Evolutionary conservation across 1,140 invertebrate genomes (phyloP).

Genomic region (Protaetia brevitarsis): DNA sequence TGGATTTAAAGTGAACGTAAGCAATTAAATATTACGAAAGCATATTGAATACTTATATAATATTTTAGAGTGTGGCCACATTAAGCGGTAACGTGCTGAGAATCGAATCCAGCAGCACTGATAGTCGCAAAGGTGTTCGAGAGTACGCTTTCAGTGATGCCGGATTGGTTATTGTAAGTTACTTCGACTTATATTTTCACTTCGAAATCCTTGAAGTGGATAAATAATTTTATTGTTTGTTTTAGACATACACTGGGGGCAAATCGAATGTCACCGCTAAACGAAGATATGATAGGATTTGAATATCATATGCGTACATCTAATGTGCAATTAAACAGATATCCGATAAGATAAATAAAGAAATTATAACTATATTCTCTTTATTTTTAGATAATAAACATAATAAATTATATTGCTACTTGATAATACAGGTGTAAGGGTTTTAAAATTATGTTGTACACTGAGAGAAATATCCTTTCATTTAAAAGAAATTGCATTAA

Average conservation of each 20-base stretch:
- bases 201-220: too few relatives aligned
- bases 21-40: neutral
- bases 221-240: neutral
- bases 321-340: neutral
- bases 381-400: too few relatives aligned
- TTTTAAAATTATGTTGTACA: too few relatives aligned
- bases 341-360: too few relatives aligned
- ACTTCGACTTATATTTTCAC: too few relatives aligned
- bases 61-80: neutral
- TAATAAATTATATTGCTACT: too few relatives aligned
- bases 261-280: neutral
- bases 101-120: neutral
- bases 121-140: neutral
- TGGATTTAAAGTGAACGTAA: neutral
- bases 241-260: neutral
- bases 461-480: too few relatives aligned
- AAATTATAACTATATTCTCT: too few relatives aligned
- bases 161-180: conserved; percentile 10
- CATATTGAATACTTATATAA: neutral
- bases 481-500: too few relatives aligned
- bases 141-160: neutral
- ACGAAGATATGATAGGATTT: neutral
- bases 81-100: neutral
- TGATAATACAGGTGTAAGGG: too few relatives aligned
- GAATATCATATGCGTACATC: neutral